These are phyloP conservation scores for Artibeus lituratus DNA, from an alignment of 2,797 vertebrate species.

Conservation along the genomic window DNA sequence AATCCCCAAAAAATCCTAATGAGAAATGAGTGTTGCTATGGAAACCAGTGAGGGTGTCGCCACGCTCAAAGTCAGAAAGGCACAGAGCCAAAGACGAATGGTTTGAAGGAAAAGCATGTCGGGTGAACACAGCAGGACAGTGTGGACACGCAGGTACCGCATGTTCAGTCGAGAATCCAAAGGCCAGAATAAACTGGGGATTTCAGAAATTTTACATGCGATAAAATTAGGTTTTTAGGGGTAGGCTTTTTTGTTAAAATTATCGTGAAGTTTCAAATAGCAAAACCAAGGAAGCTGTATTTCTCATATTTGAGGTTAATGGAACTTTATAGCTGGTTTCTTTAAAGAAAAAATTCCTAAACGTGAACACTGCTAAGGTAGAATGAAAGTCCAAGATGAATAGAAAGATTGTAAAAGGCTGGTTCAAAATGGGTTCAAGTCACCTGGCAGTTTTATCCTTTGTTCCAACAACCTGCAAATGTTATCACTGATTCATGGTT, in stretches of 20 bases:
- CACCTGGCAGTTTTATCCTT: neutral
- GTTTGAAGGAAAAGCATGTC: neutral
- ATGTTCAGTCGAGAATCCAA: neutral
- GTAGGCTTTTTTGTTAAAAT: neutral
- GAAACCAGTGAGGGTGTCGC: constrained; percentile 40
- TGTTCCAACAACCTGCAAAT: neutral
- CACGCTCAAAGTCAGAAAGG: neutral
- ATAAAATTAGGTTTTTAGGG: neutral
- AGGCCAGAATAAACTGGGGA: neutral
- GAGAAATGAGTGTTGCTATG: constrained; percentile 35
- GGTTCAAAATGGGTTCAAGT: neutral
- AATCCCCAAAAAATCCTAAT: neutral
- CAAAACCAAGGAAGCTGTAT: neutral
- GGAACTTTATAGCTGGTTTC: neutral
- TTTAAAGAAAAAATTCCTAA: neutral
- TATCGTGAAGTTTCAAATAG: neutral
- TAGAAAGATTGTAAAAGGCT: neutral
- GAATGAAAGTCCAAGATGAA: neutral
- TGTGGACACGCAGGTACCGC: rapidly evolving
- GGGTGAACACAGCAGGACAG: neutral
- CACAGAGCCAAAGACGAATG: neutral
- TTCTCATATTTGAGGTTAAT: neutral
- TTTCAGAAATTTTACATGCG: neutral
- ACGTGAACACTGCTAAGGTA: neutral
- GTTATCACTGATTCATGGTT: neutral